phyloP scores from a whole-genome alignment of 2,113 vertebrate species.

The Gambusia affinis region DNA sequence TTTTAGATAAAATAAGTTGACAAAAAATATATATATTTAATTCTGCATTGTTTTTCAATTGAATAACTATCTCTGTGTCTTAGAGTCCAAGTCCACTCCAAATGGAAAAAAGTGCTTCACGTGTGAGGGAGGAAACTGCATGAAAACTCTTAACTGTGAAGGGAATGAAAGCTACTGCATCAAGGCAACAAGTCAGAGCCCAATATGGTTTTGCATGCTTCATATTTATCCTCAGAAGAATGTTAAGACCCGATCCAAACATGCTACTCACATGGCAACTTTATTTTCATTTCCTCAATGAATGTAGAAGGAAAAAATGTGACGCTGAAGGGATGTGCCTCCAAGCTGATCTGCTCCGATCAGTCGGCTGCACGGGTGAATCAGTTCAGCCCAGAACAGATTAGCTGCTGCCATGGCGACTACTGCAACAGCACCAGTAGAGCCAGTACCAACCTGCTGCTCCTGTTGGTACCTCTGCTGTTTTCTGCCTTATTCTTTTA shows the following conservation, averaged over 20 bases:
- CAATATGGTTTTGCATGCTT: not conserved
- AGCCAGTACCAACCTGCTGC: no score
- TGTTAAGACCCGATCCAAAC: not conserved
- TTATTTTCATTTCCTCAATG: slow-evolving; percentile 27
- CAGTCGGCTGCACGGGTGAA: no score
- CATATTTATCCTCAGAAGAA: not conserved
- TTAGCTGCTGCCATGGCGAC: no score
- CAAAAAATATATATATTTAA: not conserved
- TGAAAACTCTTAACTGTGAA: slow-evolving; percentile 26
- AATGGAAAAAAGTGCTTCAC: slow-evolving; percentile 64
- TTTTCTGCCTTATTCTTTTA: no score
- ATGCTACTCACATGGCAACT: not conserved
- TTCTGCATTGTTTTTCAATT: not conserved
- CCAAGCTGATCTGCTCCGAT: not conserved
- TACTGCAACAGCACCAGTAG: no score
- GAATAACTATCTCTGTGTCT: not conserved
- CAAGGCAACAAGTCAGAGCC: not conserved
- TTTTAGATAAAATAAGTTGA: no score
- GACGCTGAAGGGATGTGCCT: slow-evolving; percentile 53
- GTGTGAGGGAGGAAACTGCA: slow-evolving; percentile 35
- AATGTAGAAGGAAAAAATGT: rapidly evolving
- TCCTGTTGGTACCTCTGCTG: no score
- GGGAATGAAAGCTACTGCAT: slow-evolving; percentile 61
- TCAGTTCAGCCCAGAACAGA: no score
- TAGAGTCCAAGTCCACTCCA: not conserved